phyloP scores from a whole-genome alignment of 1,140 invertebrate species.

The Lepidurus packardi region DNA sequence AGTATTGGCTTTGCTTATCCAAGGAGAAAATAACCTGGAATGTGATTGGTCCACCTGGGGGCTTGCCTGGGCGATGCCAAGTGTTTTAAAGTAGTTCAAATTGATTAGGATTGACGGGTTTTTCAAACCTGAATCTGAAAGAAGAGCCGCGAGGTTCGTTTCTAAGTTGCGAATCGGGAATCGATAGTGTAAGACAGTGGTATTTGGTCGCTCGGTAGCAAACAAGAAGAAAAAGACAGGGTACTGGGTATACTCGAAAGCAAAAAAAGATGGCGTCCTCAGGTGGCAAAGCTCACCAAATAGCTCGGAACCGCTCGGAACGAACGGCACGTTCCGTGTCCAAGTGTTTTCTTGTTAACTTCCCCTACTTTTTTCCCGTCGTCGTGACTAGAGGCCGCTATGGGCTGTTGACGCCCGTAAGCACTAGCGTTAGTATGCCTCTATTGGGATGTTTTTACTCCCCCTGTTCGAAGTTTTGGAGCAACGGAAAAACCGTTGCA shows the following conservation, averaged over 20 bases:
- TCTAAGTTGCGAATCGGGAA: not conserved
- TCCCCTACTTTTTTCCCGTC: not conserved
- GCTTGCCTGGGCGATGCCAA: too few species aligned
- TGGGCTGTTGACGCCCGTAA: too few species aligned
- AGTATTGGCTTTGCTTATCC: not conserved
- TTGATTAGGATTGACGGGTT: not conserved
- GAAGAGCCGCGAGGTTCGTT: not conserved
- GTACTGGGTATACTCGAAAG: not conserved
- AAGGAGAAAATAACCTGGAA: not conserved
- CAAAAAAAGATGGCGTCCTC: not conserved
- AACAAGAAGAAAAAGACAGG: not conserved
- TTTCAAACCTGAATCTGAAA: not conserved
- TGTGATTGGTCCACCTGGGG: constrained; percentile 1
- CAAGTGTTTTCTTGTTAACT: not conserved
- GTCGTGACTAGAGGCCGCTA: too few species aligned
- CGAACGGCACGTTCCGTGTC: constrained; percentile 8
- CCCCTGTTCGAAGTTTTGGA: too few species aligned
- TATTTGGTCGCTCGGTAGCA: too few species aligned
- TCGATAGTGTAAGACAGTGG: not conserved
- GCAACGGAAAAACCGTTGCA: too few species aligned
- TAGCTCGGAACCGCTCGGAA: not conserved
- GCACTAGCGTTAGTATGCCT: too few species aligned
- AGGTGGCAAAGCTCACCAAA: constrained; percentile 21
- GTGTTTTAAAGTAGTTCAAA: not conserved
- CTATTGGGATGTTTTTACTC: too few species aligned